These are phyloP conservation scores for Eolophus roseicapilla DNA, from an alignment of 2,113 vertebrate species.

Conservation along the genomic window DNA sequence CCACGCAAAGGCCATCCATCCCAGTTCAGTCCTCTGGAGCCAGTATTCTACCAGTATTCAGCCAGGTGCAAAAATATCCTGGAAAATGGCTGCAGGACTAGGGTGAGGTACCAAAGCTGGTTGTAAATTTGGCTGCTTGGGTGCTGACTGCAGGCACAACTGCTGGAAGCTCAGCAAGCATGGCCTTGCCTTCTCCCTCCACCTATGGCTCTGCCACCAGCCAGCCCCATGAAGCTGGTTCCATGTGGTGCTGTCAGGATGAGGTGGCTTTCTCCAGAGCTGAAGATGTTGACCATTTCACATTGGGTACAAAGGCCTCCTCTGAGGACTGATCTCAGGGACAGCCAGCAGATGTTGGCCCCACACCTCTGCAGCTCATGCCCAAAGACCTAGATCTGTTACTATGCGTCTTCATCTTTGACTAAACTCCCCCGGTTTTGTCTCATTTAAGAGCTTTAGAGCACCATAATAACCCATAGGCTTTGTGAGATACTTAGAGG, in stretches of 20 bases:
- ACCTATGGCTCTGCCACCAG: accelerated
- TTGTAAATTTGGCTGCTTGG: accelerated
- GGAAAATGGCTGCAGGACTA: accelerated
- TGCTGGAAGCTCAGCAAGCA: not conserved
- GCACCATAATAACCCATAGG: accelerated
- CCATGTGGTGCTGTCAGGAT: not conserved
- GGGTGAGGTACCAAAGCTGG: not conserved
- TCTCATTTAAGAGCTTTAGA: not conserved
- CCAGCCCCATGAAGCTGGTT: not conserved
- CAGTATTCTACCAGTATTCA: accelerated
- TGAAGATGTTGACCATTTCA: not conserved
- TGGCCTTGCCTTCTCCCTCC: accelerated
- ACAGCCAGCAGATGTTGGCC: not conserved
- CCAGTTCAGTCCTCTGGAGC: accelerated
- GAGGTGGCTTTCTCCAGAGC: not conserved
- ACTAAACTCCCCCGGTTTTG: not conserved
- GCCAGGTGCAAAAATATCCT: not conserved
- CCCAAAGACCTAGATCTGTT: not conserved
- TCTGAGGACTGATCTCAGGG: not conserved
- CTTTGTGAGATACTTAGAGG: not conserved
- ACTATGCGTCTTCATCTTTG: not conserved
- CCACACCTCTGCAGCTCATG: not conserved
- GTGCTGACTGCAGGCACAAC: accelerated
- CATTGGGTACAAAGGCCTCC: accelerated
- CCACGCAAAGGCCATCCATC: accelerated